phyloP scores from a whole-genome alignment of 2,113 vertebrate genomes.

The Saguinus imperator region DNA sequence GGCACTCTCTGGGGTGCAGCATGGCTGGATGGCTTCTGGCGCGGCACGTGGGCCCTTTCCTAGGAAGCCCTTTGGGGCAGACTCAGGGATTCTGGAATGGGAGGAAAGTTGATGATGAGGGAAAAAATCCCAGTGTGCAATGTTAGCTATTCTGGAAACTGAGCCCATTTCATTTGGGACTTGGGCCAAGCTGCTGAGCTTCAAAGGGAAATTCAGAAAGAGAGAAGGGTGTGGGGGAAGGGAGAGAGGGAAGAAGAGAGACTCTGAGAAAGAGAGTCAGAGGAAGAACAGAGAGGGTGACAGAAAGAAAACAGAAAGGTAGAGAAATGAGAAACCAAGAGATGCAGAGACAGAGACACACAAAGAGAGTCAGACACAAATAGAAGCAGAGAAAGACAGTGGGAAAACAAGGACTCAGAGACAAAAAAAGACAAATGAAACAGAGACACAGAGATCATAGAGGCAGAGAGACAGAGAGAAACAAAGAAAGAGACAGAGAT shows the following conservation, averaged over 20 bases:
- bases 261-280: accelerated
- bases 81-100: constrained; percentile 22
- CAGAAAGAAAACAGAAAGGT: background rate
- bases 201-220: background rate
- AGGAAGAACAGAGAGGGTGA: accelerated
- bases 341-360: background rate
- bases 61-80: constrained; percentile 39
- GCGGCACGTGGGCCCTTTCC: constrained; percentile 44
- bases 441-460: background rate
- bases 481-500: background rate
- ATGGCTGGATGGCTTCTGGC: background rate
- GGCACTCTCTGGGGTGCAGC: background rate
- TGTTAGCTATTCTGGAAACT: accelerated
- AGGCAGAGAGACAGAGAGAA: background rate
- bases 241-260: background rate
- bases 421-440: background rate
- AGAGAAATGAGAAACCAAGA: background rate
- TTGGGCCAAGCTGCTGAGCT: background rate
- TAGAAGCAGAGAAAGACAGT: background rate
- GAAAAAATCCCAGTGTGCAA: background rate
- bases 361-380: background rate
- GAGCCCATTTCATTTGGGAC: background rate
- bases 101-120: constrained; percentile 25
- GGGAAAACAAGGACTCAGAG: background rate
- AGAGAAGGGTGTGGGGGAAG: accelerated